Evolutionary conservation across 2,113 vertebrate species (phyloP), one percentile per base, ranked within the genome.

Genomic region (Dicerorhinus sumatrensis): DNA sequence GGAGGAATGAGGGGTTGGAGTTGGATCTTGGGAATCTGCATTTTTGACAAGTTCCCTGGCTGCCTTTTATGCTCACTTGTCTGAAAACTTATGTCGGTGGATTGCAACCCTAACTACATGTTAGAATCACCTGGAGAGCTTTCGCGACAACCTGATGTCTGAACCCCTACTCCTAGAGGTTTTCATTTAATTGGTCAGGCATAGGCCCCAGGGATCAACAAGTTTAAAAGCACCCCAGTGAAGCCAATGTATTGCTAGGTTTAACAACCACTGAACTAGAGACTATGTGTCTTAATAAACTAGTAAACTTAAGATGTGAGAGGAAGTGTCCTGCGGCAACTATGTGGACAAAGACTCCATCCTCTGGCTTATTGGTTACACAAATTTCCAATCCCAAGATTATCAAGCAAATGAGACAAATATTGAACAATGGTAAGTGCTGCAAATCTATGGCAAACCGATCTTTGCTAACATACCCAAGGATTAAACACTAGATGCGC

Each of bases 181-280:
- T 86, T 88, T 75, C 29, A 72, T 72, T 85, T 83, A 94, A 80
- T 83, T 77, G 46, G 39, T 86, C 42, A 67, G 39, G 46, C 48
- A 81, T 42, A 77, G 27, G 11, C 56, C 60, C 13, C 2, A 39
- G 60, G n/a, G 48, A 85, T 36, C 36, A 65, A 70, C 56, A 39
- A 58, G 42, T 87, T 79, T 87, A 80, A 96, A 94, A 31, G 11
- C 62, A 94, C 39, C 77, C 65, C 79, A 94, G 8, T 67, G 62
- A 87, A 81, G 51, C 14, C 77, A 79, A 7, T 39, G 46, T 69
- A 23, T 23, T 96, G 11, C 54, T 72, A 56, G 25, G 48, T 63
- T 48, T 91, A 88, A 95, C 90, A 79, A 42, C 23, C 33, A 69
- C 48, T 56, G n/a, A 82, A 69, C 29, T 85, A 72, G 81, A 94